A percentile compares a stretch with the other conserved stretches of the same genome.
Conservation (phyloP, 2,113 vertebrate species). For the Blennius ocellaris region DNA sequence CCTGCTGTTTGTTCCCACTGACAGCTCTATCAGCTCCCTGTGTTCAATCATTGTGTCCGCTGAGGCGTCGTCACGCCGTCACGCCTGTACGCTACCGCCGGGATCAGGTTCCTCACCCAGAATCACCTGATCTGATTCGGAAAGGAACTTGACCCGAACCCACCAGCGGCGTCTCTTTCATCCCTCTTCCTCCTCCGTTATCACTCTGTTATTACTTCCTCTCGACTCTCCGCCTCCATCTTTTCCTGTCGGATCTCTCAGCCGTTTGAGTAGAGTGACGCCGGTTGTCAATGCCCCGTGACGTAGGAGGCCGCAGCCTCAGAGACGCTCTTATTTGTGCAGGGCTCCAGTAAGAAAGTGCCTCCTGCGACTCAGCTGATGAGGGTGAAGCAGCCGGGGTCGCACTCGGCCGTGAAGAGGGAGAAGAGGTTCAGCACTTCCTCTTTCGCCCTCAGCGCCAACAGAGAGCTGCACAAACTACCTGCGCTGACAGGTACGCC, state of each 20-base stretch:
- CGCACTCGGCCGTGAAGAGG: constrained; percentile 86
- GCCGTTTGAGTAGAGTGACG: constrained; percentile 44
- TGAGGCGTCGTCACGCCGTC: constrained; percentile 37
- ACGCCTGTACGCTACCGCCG: constrained; percentile 31
- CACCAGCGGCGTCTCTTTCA: not conserved
- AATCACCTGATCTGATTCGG: constrained; percentile 75
- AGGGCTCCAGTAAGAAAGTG: constrained; percentile 88
- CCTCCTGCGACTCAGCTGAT: constrained; percentile 85
- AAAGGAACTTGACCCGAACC: constrained; percentile 76
- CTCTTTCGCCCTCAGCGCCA: constrained; percentile 89
- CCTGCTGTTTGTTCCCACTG: constrained; percentile 51
- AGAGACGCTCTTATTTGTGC: constrained; percentile 74
- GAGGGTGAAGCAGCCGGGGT: constrained; percentile 89
- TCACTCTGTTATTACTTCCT: not conserved
- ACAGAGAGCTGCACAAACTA: constrained; percentile 93
- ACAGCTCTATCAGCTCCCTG: constrained; percentile 58
- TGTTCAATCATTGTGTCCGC: constrained; percentile 49
- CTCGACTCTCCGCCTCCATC: not conserved
- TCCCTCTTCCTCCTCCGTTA: not conserved
- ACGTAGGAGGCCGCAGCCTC: constrained; percentile 48
- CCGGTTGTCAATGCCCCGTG: constrained; percentile 48
- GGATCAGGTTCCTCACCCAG: constrained; percentile 70
- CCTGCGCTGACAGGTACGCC: constrained; percentile 88
- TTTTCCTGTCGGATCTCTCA: constrained; percentile 11
- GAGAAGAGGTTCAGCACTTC: constrained; percentile 93